Percentiles rank a stretch among this genome's conserved stretches.
Evolutionary conservation across 2,113 vertebrate genomes (phyloP).

Genomic region (Rhinopithecus roxellana): DNA sequence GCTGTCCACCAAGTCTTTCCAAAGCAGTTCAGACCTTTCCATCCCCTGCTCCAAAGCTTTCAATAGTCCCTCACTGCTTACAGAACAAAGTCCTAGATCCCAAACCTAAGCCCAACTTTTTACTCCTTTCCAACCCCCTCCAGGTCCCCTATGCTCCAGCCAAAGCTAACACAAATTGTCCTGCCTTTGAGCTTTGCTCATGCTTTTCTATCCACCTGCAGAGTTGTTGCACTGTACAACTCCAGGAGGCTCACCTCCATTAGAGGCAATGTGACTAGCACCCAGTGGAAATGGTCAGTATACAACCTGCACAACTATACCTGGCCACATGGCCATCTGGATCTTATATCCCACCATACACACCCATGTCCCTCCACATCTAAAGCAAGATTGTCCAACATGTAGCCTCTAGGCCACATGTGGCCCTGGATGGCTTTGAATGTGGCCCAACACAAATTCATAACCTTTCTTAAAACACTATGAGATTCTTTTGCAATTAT

Average conservation of each 20-base stretch:
- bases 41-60: neutral
- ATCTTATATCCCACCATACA: accelerated
- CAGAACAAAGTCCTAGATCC: neutral
- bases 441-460: no score
- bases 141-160: neutral
- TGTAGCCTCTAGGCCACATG: no score
- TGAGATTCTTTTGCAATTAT: no score
- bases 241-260: neutral
- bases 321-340: neutral
- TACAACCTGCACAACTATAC: neutral
- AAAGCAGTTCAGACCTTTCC: neutral
- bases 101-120: neutral
- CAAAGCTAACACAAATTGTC: neutral
- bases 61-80: neutral
- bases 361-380: accelerated
- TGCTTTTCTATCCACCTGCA: neutral
- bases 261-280: neutral
- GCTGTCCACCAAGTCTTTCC: neutral
- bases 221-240: neutral
- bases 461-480: no score
- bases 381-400: neutral
- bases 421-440: no score
- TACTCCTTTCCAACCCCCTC: neutral
- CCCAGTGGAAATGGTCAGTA: neutral
- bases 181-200: neutral